Evolutionary conservation across 1,140 invertebrate genomes (phyloP), one percentile per base, ranked within the genome.

Genomic region (Musca vetustissima): DNA sequence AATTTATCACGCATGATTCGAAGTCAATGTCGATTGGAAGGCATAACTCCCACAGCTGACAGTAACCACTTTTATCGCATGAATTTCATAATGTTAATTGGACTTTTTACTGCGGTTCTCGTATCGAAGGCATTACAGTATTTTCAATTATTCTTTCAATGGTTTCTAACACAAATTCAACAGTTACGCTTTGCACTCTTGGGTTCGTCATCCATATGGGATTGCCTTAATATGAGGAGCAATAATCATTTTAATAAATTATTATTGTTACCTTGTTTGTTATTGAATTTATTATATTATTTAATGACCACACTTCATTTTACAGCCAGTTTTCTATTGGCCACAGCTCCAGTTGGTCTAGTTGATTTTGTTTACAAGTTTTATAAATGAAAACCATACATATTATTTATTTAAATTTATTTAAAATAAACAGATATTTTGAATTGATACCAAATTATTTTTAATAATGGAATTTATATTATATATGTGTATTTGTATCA

Each of bases 161-260:
- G 75, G 76, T 71, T 80, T 0, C 75, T 75, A 47, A 43, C 17
- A 0, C 75, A 73, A 69, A 73, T 74, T 13, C 32, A 70, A 13
- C 69, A 64, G 7, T 17, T 79, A 57, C 75, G 78, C 21, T 55
- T 53, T n/a, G 70, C 71, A 15, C 71, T 76, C 8, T 64, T 80
- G 1, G 78, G 75, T 8, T 70, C 70, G 1, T 36, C 69, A 15
- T 74, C 73, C 66, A 73, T 79, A 1, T 73, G 69, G 70, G 71
- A 78, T 19, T 76, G 79, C 59, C 74, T 79, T 24, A n/a, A n/a
- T 74, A 80, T 53, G 69, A 74, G n/a, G 73, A 78, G 78, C 78
- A 75, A 69, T 17, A 70, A 64, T 11, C 70, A 66, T 25, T 74
- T 74, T 21, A 70, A 72, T 22, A 80, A 80, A 48, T 52, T 79